A percentile compares a stretch with the other conserved stretches of the same genome.
These are phyloP conservation scores for Ischnura elegans DNA, from an alignment of 2,888 invertebrate species.

Conservation along the genomic window DNA sequence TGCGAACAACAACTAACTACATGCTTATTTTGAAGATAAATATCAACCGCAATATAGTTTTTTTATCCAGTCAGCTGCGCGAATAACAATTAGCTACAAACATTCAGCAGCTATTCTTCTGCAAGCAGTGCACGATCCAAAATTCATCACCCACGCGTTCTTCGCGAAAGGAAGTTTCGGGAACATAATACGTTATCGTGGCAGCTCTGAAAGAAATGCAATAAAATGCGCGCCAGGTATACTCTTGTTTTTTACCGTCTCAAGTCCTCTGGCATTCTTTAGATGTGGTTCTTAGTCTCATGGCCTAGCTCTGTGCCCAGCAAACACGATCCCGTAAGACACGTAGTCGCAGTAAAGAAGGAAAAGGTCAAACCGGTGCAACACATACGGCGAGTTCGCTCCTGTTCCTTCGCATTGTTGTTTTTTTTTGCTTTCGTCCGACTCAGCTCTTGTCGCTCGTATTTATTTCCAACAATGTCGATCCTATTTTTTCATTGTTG, in stretches of 20 bases:
- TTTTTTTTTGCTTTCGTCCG: neutral
- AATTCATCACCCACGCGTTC: too few species aligned
- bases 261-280: neutral
- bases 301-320: neutral
- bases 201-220: neutral
- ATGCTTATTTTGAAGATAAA: too few species aligned
- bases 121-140: too few species aligned
- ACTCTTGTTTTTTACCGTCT: neutral
- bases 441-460: neutral
- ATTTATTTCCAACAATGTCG: too few species aligned
- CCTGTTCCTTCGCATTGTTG: neutral
- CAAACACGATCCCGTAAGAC: neutral
- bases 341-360: neutral
- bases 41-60: too few species aligned
- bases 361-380: neutral
- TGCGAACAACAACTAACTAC: too few species aligned
- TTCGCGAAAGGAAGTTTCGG: too few species aligned
- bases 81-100: too few species aligned
- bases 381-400: neutral
- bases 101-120: too few species aligned
- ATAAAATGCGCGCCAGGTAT: neutral
- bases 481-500: too few species aligned
- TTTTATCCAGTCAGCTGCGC: too few species aligned
- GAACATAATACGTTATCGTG: too few species aligned
- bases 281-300: neutral